These are phyloP conservation scores for Hypanus sabinus DNA, from an alignment of 2,113 vertebrate genomes.

Conservation along the genomic window DNA sequence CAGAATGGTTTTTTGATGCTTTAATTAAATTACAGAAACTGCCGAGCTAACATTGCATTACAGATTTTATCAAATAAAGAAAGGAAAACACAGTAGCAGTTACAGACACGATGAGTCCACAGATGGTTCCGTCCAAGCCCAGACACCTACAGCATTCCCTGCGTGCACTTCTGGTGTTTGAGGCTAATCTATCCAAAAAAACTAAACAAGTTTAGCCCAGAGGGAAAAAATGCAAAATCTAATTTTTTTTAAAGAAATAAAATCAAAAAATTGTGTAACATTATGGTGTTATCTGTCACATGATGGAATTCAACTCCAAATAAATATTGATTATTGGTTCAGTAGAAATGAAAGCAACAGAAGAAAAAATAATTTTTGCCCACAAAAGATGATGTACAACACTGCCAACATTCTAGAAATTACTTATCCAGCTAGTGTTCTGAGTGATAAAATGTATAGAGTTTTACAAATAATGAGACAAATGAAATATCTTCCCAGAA, in stretches of 20 bases:
- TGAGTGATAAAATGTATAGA: not conserved
- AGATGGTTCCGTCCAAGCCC: not conserved
- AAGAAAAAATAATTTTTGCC: not conserved
- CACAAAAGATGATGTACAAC: not conserved
- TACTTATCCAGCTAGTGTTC: not conserved
- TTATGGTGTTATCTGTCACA: not conserved
- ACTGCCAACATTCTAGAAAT: not conserved
- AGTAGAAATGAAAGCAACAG: not conserved
- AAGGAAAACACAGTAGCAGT: not conserved
- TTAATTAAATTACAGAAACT: conserved; percentile 23
- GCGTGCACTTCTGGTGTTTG: not conserved
- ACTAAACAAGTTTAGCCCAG: not conserved
- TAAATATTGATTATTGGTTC: not conserved
- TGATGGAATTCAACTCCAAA: not conserved
- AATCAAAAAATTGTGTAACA: not conserved
- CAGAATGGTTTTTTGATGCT: not conserved
- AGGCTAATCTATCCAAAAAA: not conserved
- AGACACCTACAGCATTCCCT: not conserved
- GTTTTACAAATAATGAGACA: not conserved
- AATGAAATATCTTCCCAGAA: not conserved
- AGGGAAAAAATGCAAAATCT: not conserved
- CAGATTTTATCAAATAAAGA: not conserved
- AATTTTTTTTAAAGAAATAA: not conserved
- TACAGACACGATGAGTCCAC: not conserved
- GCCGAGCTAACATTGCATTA: not conserved